Base-by-base conservation (phyloP, 2,888 invertebrate genomes). In the Orchesellides sinensis region DNA sequence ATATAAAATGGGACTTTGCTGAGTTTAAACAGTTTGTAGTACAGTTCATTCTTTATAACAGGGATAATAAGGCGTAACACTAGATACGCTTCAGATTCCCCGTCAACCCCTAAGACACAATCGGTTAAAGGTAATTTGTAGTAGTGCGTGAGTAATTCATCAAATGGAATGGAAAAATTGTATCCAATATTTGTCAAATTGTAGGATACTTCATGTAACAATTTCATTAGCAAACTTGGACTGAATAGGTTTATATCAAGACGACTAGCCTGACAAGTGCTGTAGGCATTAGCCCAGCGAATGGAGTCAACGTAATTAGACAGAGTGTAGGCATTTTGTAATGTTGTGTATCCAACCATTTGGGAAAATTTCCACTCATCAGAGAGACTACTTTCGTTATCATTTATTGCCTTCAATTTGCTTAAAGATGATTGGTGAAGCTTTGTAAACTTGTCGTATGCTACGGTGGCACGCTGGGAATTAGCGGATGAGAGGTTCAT, bases 1-100 rank as follows among this genome's bases (percentile, higher is more conserved):
- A 69, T 78, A n/a, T 35, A 70, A 27, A 78, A 78, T 17, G 78
- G 78, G 1, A 78, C 63, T 35, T 78, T 78, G 29, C 40, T 78
- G 10, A 78, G 61, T 23, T 32, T 56, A n/a, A 69, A 19, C n/a
- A 78, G 12, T 19, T 78, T 78, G 52, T 78, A 78, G 21, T 69
- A 27, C 23, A 27, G 21, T n/a, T 27, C 59, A 5, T 35, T 10
- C n/a, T 45, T 47, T 1, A 56, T 65, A 52, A 78, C 63, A 14
- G 78, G 78, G 14, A 78, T 2, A 4, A 61, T 32, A 0, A 78
- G 19, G 2, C 78, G 27, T 5, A 70, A 6, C 10, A 78, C 63
- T 2, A 78, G 17, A 21, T 45, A 61, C 2, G 69, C 61, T 10
- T 78, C 49, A 0, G 49, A 21, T 14, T 4, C 19, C 10, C 27